Conservation (phyloP, 2,888 invertebrate genomes). For the Iphiclides podalirius region DNA sequence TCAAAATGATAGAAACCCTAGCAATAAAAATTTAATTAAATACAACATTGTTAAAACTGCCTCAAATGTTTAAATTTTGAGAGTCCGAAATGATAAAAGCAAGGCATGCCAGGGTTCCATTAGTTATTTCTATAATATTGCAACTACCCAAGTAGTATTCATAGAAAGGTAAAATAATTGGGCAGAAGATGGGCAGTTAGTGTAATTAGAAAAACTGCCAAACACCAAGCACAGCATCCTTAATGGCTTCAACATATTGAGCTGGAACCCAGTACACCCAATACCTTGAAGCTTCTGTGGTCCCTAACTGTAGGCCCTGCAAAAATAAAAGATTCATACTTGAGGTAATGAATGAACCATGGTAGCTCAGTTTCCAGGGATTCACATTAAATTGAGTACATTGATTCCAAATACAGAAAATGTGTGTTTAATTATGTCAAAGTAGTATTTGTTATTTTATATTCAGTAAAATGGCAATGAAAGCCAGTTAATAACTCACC, state of each 20-base stretch:
- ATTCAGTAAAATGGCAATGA: too few species aligned
- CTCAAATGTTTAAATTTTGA: slow-evolving; percentile 11
- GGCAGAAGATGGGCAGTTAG: slow-evolving; percentile 14
- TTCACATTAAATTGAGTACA: too few species aligned
- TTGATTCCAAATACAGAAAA: too few species aligned
- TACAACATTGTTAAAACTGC: slow-evolving; percentile 17
- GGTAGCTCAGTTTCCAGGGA: too few species aligned
- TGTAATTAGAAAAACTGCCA: slow-evolving; percentile 86
- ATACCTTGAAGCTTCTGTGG: slow-evolving; percentile 94
- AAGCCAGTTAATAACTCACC: too few species aligned
- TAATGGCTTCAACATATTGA: slow-evolving; percentile 93
- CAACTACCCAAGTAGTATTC: slow-evolving; percentile 64
- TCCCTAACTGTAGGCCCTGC: slow-evolving; percentile 92
- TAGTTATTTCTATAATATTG: slow-evolving; percentile 55
- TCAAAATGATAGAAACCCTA: slow-evolving; percentile 12
- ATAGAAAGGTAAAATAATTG: slow-evolving; percentile 46
- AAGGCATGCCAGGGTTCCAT: slow-evolving; percentile 18
- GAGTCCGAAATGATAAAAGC: slow-evolving; percentile 3
- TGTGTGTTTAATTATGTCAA: too few species aligned
- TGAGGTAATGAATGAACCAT: slow-evolving; percentile 17
- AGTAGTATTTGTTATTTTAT: too few species aligned
- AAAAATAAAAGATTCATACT: too few species aligned
- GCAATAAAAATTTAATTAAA: slow-evolving; percentile 9
- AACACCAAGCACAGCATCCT: slow-evolving; percentile 92
- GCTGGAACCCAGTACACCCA: slow-evolving; percentile 98